Conservation (phyloP, 1,140 invertebrate genomes). For the Cheumatopsyche charites region DNA sequence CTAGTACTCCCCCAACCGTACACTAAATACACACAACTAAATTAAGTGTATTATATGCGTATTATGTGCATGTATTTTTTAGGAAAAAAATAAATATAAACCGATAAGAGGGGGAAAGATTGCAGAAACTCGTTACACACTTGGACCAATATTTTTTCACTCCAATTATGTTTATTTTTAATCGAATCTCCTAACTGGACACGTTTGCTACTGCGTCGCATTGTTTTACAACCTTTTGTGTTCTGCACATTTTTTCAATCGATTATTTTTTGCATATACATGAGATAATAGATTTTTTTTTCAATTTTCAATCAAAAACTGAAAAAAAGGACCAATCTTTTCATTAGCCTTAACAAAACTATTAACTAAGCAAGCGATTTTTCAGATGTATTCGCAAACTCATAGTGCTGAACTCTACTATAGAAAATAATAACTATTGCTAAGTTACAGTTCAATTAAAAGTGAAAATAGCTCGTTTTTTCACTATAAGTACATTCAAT, state of each 20-base stretch:
- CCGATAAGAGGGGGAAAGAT: not conserved
- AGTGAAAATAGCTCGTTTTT: too few species aligned
- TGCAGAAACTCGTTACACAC: not conserved
- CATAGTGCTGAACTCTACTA: too few species aligned
- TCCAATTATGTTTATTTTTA: slow-evolving; percentile 48
- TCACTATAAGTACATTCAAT: too few species aligned
- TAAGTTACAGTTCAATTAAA: too few species aligned
- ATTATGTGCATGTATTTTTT: not conserved
- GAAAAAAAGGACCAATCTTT: too few species aligned
- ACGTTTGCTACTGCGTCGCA: not conserved
- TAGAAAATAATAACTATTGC: too few species aligned
- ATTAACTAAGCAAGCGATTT: too few species aligned
- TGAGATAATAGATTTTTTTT: not conserved
- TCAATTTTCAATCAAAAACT: too few species aligned
- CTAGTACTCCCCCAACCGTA: not conserved
- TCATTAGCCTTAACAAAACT: too few species aligned
- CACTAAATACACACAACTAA: not conserved
- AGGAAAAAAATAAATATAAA: not conserved
- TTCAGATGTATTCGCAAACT: too few species aligned
- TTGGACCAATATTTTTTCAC: slow-evolving; percentile 40
- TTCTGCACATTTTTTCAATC: slow-evolving; percentile 6
- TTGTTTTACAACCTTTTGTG: slow-evolving; percentile 22
- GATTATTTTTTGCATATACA: slow-evolving; percentile 17
- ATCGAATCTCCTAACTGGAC: slow-evolving; percentile 38
- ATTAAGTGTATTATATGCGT: not conserved